Base-by-base conservation (phyloP, 2,113 vertebrate genomes). In the Murina feae region DNA sequence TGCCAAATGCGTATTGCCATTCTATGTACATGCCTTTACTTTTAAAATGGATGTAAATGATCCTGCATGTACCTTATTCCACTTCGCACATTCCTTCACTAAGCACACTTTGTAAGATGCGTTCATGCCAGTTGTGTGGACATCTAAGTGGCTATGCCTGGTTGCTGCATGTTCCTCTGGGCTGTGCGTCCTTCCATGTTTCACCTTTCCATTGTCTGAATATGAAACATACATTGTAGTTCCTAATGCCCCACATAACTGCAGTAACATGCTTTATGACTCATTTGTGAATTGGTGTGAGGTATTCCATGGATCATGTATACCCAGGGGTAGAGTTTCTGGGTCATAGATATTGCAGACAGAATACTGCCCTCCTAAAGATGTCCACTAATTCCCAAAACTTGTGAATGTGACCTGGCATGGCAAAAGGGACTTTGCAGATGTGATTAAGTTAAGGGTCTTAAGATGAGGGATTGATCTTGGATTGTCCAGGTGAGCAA, bases 1-100 rank as follows among this genome's bases (percentile, higher is more conserved):
- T 84, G 39, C 12, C 71, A 76, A 90, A 53, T 51, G 35, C 30
- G 6, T 14, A 39, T 44, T 47, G 49, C 35, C 69, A 30, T 76
- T 90, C 72, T 53, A 35, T 44, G 18, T 69, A 1, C 4, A 0
- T 12, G 16, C 9, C 42, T 72, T 93, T 92, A 25, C 21, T 66
- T 92, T 94, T 65, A 37, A 51, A 74, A 65, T 74, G 35, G 35
- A 44, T 79, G 44, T 68, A 58, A 66, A 6, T 60, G 32, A 90
- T 53, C 49, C 51, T 30, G 17, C 49, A 25, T 17, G 5, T 23
- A 42, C 25, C 21, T 78, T 44, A 20, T 55, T 95, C 16, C 69
- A 2, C 44, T 78, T 81, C 83, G 63, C 51, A 7, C 39, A 83
- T 65, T 66, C 14, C 30, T 84, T 89, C 60, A 21, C n/a, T 69